Evolutionary conservation across 2,113 vertebrate species (phyloP), one percentile per base, ranked within the genome.

Genomic region (Mesoclemmys tuberculata): DNA sequence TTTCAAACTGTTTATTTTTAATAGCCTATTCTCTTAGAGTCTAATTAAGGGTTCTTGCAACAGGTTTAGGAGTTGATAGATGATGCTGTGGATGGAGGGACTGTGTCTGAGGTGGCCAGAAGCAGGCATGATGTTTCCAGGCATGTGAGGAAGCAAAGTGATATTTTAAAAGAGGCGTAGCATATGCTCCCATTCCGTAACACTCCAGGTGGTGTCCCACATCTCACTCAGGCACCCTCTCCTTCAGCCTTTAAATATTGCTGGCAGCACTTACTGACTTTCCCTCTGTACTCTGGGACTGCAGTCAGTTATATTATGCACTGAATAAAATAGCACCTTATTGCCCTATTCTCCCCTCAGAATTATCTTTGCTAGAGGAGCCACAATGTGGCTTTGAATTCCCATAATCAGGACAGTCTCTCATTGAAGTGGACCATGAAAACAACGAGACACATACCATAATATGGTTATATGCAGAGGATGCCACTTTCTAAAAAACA

Each of bases 1-100:
- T 90, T 77, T 10, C 85, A 85, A 84, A 77, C 19, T 81, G 56
- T 85, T 81, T 90, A 78, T 80, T 91, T 89, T 91, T 84, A 88
- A 87, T 77, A 52, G 4, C 2, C 5, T 58, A 8, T 41, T 27
- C 4, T 55, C 41, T 61, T 38, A 6, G 14, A 38, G 5, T 92
- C 41, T 84, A 88, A 26, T 90, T 90, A 90, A 5, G n/a, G 13
- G 56, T 82, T 74, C 44, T 26, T 55, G 31, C 7, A 12, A 54
- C 27, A 27, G 35, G 4, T 81, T 75, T 68, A 86, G 44, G 22
- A 9, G 22, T 80, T 22, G 27, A 85, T 64, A 85, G 88, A 2
- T 86, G 19, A 3, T 81, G 21, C 10, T 87, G 9, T 64, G 9
- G 64, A 35, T 10, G 56, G 18, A 3, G 0, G 1, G 3, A 19